Percentiles rank a stretch among this genome's conserved stretches.
These are phyloP conservation scores for Frankliniella intonsa DNA, from an alignment of 2,888 invertebrate genomes.

Conservation along the genomic window DNA sequence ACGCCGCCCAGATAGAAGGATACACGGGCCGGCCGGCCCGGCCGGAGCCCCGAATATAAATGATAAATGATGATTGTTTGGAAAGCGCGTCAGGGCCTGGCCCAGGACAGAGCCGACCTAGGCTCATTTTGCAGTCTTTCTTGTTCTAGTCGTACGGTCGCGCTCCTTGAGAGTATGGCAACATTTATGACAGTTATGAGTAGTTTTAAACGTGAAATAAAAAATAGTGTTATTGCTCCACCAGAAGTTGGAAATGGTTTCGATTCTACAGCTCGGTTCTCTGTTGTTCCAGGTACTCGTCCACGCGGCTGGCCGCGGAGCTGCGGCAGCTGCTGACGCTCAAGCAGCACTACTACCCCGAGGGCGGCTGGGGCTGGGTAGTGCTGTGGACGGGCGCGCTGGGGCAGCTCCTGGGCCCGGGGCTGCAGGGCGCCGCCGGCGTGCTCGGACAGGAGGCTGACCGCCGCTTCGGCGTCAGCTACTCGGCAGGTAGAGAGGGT, in stretches of 20 bases:
- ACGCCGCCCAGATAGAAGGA: too few species aligned
- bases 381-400: slow-evolving; percentile 66
- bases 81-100: neutral
- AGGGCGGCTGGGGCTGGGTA: slow-evolving; percentile 86
- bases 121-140: too few species aligned
- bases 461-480: slow-evolving; percentile 6
- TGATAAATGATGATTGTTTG: neutral
- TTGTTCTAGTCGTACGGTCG: too few species aligned
- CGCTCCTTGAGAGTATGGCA: too few species aligned
- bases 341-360: slow-evolving; percentile 77
- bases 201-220: too few species aligned
- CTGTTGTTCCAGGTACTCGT: slow-evolving; percentile 5
- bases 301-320: neutral
- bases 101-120: too few species aligned
- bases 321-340: slow-evolving; percentile 43
- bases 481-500: neutral
- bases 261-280: too few species aligned
- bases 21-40: neutral
- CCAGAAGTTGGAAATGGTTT: too few species aligned
- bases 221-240: too few species aligned
- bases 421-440: slow-evolving; percentile 64
- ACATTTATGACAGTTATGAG: too few species aligned
- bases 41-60: neutral
- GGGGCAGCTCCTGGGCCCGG: slow-evolving; percentile 69
- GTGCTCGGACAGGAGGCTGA: slow-evolving; percentile 46